Base-by-base conservation (phyloP, 92 coral and sea anemone species). In the Zoanthus sansibaricus region DNA sequence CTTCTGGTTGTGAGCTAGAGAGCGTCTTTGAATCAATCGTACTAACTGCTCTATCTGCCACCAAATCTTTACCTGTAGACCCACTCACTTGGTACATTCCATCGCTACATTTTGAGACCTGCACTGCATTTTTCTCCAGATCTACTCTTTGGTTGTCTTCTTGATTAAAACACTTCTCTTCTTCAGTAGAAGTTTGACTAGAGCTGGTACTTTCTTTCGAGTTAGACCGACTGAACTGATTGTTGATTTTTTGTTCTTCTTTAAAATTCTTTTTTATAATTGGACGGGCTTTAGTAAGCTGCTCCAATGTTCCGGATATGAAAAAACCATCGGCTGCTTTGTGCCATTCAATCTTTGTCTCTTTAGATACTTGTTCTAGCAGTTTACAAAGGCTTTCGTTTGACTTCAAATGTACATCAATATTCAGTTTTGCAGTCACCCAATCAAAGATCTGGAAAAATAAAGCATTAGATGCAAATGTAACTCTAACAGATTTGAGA, bases 291-390 rank as follows among this genome's bases (percentile, higher is more conserved):
- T 66, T 37, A 66, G 37, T 66, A 5, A 80, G 85, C 14, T 66
- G 85, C 61, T 80, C 85, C 42, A 80, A 66, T 20, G 85, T 18
- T 9, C 85, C 85, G 18, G 85, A 64, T 30, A 80, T 33, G 4
- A 80, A 61, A 80, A 80, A 80, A 5, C 85, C 85, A 80, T 46
- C 47, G 15, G 72, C 11, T 80, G 85, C 59, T 75, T 80, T 18
- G 17, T 80, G 75, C 85, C 85, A 80, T 6, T 80, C 85, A 17
- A 66, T 33, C 25, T 69, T 25, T 12, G 74, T 66, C 14, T 66
- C 61, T 30, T 64, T 21, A 48, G 18, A 42, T n/a, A 80, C 62
- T 62, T 80, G 62, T 18, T 80, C 75, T 8, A 80, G 74, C 44
- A 80, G 45, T 45, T 64, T 44, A 6, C 18, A 14, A 16, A 64